Percentiles rank a stretch among this genome's conserved stretches.
These are phyloP conservation scores for Anableps anableps DNA, from an alignment of 2,797 vertebrate species.

Conservation along the genomic window DNA sequence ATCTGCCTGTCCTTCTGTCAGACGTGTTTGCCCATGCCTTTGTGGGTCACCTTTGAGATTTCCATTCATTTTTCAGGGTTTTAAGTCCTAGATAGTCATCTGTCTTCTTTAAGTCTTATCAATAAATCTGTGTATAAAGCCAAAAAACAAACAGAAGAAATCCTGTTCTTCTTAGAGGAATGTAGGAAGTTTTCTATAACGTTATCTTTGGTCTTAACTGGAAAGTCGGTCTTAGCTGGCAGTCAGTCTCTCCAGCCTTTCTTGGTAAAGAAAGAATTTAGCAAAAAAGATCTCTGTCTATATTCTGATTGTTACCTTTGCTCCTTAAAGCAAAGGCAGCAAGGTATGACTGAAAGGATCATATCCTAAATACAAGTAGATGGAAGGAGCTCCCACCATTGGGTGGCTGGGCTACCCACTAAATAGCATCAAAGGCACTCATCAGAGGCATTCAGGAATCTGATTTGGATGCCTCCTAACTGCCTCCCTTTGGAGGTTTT, in stretches of 20 bases:
- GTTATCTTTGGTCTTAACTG: neutral
- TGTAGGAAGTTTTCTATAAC: neutral
- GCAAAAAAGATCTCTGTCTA: neutral
- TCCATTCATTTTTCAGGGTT: neutral
- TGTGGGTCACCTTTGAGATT: conserved; percentile 15
- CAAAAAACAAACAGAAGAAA: neutral
- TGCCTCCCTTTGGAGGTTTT: too few species aligned
- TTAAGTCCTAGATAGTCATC: neutral
- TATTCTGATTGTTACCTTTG: too few species aligned
- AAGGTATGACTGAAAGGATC: neutral
- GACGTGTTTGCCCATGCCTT: conserved; percentile 8
- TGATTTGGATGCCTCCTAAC: too few species aligned
- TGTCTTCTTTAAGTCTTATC: conserved; percentile 1
- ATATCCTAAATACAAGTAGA: too few species aligned
- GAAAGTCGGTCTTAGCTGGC: neutral
- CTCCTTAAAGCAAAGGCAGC: too few species aligned
- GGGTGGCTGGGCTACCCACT: neutral
- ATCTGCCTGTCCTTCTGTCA: conserved; percentile 41
- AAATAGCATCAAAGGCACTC: too few species aligned
- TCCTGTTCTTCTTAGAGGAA: neutral
- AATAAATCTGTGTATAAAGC: neutral
- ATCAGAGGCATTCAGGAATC: too few species aligned
- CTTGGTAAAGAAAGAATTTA: neutral
- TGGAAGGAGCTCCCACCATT: neutral
- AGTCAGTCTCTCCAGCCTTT: neutral